Conservation (phyloP, 2,797 vertebrate genomes). For the Girardinus metallicus region DNA sequence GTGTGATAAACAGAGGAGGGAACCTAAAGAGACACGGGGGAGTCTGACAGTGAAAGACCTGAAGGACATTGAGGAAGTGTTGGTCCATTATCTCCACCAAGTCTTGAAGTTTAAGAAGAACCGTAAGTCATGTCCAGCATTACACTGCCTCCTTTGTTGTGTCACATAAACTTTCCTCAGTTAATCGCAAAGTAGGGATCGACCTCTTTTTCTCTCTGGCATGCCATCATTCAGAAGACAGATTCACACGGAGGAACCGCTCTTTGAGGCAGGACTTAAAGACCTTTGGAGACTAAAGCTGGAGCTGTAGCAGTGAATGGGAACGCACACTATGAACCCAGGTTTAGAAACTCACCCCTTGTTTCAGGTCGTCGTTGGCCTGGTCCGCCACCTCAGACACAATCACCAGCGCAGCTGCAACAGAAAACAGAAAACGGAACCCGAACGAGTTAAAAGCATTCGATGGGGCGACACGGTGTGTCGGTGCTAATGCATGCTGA, state of each 20-base stretch:
- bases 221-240: slow-evolving; percentile 33
- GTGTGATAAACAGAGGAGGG: slow-evolving; percentile 49
- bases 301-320: slow-evolving; percentile 20
- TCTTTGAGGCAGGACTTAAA: slow-evolving; percentile 48
- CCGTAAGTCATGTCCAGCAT: slow-evolving; percentile 41
- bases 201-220: slow-evolving; percentile 39
- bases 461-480: slow-evolving; percentile 25
- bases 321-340: slow-evolving; percentile 21
- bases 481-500: not conserved
- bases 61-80: slow-evolving; percentile 23
- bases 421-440: slow-evolving; percentile 42
- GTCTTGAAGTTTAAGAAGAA: slow-evolving; percentile 39
- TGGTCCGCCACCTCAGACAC: slow-evolving; percentile 91
- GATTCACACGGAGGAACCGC: slow-evolving; percentile 35
- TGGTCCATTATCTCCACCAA: slow-evolving; percentile 48
- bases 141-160: slow-evolving; percentile 76
- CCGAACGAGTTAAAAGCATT: slow-evolving; percentile 29
- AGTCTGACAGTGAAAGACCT: slow-evolving; percentile 36
- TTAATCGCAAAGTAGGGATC: slow-evolving; percentile 51
- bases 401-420: slow-evolving; percentile 89
- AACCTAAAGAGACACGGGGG: slow-evolving; percentile 40
- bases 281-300: slow-evolving; percentile 29
- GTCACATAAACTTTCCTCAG: slow-evolving; percentile 63
- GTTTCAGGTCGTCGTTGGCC: slow-evolving; percentile 92
- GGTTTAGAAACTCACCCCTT: slow-evolving; percentile 87